Conservation (phyloP, 2,888 invertebrate genomes). For the Stegana nigrithorax region DNA sequence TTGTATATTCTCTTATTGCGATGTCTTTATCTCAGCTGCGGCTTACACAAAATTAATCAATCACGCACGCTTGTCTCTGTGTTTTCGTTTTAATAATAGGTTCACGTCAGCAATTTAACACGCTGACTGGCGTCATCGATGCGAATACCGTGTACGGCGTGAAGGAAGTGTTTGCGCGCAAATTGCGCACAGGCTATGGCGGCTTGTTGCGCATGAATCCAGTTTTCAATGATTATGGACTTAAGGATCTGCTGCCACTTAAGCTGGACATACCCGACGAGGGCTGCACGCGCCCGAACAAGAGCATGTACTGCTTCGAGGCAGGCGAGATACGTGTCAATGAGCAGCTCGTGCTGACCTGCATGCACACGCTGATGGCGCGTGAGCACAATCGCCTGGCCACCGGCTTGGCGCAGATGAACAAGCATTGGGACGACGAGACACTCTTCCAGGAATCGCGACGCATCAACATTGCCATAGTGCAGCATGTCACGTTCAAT, state of each 20-base stretch:
- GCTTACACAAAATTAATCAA: not conserved
- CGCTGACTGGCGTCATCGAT: conserved; percentile 86
- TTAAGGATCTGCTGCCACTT: conserved; percentile 87
- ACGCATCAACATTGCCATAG: conserved; percentile 85
- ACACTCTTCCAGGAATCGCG: conserved; percentile 89
- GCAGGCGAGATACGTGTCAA: conserved; percentile 93
- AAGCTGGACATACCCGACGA: conserved; percentile 92
- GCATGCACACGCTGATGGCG: conserved; percentile 92
- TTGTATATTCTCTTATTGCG: no score
- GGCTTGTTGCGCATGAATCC: conserved; percentile 90
- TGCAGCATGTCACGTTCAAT: conserved; percentile 91
- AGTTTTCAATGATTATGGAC: conserved; percentile 85
- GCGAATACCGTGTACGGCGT: conserved; percentile 92
- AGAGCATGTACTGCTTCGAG: conserved; percentile 92
- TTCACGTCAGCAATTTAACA: conserved; percentile 86
- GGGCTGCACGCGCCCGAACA: conserved; percentile 90
- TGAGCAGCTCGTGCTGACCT: conserved; percentile 88
- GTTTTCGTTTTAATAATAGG: conserved; percentile 69
- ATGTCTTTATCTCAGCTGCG: not conserved
- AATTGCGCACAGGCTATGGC: conserved; percentile 83
- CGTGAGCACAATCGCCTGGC: conserved; percentile 92
- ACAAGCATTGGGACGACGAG: conserved; percentile 95
- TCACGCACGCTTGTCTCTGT: no score
- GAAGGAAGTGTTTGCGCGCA: conserved; percentile 83
- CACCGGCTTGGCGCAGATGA: conserved; percentile 78